Percentiles rank a stretch among this genome's conserved stretches.
phyloP scores from a whole-genome alignment of 1,140 invertebrate genomes.

The Meloidogyne hapla region DNA sequence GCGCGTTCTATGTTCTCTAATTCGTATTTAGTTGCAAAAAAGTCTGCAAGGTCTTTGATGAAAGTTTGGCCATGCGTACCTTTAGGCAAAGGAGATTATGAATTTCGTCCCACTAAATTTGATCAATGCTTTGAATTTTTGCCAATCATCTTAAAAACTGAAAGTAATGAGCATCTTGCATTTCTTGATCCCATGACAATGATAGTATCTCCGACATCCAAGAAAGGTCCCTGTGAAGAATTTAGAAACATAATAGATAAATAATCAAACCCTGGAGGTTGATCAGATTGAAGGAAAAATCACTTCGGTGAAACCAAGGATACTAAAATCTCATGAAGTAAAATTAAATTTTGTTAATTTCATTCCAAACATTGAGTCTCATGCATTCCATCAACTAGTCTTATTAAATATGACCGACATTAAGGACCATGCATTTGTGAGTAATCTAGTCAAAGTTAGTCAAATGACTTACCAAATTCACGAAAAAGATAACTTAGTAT shows the following conservation, averaged over 20 bases:
- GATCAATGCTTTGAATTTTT: constrained; percentile 10
- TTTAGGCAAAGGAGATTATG: neutral
- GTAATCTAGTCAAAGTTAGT: neutral
- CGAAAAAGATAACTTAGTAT: neutral
- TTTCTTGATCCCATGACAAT: neutral
- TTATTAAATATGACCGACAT: neutral
- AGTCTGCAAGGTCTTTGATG: neutral
- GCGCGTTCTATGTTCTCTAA: neutral
- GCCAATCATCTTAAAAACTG: neutral
- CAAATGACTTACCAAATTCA: neutral
- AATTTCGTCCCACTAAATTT: constrained; percentile 4
- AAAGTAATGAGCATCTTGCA: neutral
- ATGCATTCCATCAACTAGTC: neutral
- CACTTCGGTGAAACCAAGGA: constrained; percentile 10
- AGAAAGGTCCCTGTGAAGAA: constrained; percentile 4
- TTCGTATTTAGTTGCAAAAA: neutral
- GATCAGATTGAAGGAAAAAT: constrained; percentile 18
- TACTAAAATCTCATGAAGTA: neutral
- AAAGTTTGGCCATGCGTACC: constrained; percentile 14
- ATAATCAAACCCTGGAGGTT: neutral
- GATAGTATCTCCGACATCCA: neutral
- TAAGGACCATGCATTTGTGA: neutral
- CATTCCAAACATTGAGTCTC: neutral
- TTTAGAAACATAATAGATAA: neutral
- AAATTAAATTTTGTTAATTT: neutral